Evolutionary conservation across 2,113 vertebrate genomes (phyloP).

Genomic region (Gadus macrocephalus): DNA sequence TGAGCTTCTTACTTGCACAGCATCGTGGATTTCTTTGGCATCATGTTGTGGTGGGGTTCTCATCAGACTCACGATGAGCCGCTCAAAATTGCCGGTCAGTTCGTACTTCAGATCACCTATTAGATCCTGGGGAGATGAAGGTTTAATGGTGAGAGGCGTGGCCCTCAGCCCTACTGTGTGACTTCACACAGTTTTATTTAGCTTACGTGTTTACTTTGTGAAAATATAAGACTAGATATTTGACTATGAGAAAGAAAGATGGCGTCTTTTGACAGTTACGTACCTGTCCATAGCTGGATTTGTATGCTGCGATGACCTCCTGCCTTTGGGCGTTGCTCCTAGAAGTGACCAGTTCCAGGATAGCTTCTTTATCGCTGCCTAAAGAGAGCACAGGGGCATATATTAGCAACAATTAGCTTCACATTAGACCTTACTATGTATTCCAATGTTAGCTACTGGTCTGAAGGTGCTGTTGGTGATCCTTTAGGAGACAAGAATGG

Average conservation of each 20-base stretch:
- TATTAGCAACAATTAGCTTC: not conserved
- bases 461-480: not conserved
- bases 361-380: slow-evolving; percentile 97
- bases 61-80: slow-evolving; percentile 93
- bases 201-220: no score
- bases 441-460: not conserved
- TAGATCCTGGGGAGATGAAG: slow-evolving; percentile 77
- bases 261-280: not conserved
- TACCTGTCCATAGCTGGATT: slow-evolving; percentile 91
- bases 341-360: slow-evolving; percentile 86
- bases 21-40: slow-evolving; percentile 94
- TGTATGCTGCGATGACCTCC: slow-evolving; percentile 84
- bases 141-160: not conserved
- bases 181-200: not conserved
- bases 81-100: slow-evolving; percentile 94
- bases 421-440: not conserved
- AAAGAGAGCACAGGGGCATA: slow-evolving; percentile 19
- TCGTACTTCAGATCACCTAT: slow-evolving; percentile 95
- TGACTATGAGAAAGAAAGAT: not conserved
- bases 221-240: no score
- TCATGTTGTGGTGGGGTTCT: slow-evolving; percentile 82
- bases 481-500: not conserved
- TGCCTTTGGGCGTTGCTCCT: slow-evolving; percentile 89
- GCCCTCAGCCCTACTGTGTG: not conserved
- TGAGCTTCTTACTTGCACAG: slow-evolving; percentile 76